A percentile compares a stretch with the other conserved stretches of the same genome.
Conservation (phyloP, 2,797 vertebrate genomes). For the Geotria australis region DNA sequence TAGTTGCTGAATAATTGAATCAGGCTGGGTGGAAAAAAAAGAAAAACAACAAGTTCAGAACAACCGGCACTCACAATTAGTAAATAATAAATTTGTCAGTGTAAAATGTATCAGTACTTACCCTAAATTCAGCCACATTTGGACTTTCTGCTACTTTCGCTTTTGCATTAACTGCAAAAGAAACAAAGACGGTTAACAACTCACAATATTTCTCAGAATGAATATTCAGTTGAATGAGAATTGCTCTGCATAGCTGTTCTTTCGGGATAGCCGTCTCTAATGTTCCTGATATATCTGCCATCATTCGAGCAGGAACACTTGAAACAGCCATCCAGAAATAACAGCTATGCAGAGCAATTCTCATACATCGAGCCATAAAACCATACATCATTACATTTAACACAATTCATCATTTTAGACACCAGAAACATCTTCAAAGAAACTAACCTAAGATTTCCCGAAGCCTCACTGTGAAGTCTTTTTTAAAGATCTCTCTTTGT, state of each 20-base stretch:
- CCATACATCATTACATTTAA: no score
- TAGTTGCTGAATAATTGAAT: not conserved
- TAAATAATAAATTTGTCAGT: not conserved
- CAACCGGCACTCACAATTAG: not conserved
- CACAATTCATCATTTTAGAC: no score
- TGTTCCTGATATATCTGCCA: no score
- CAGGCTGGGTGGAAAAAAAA: not conserved
- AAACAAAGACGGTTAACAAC: not conserved
- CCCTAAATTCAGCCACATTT: not conserved
- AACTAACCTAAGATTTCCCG: not conserved
- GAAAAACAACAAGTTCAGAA: not conserved
- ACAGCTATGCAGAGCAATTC: no score
- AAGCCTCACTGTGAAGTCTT: not conserved
- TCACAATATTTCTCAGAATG: no score
- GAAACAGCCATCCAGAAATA: no score
- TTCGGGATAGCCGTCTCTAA: no score
- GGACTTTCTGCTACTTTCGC: not conserved
- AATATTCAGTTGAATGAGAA: no score
- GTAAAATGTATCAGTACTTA: not conserved
- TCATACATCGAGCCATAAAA: no score
- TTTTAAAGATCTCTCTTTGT: not conserved
- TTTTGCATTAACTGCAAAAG: not conserved
- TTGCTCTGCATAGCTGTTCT: no score
- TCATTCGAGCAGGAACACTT: no score
- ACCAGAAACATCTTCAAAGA: not conserved